Conservation (phyloP, 2,888 invertebrate species). For the Ecliptopera silaceata region DNA sequence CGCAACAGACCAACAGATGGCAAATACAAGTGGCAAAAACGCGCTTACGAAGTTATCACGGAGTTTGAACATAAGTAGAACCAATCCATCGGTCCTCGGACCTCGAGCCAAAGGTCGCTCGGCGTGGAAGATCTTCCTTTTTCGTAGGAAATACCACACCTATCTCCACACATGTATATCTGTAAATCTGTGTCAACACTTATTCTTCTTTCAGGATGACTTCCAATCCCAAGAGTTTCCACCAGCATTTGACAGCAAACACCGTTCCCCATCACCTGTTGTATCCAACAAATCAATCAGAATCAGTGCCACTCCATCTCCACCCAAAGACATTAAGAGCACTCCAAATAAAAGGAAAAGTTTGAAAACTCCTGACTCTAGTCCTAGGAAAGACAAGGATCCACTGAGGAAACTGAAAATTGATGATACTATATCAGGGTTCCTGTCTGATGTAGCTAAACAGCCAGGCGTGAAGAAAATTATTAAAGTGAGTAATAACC, state of each 20-base stretch:
- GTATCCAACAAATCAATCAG: conserved; percentile 45
- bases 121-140: too few species aligned
- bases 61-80: too few species aligned
- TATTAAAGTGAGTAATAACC: conserved; percentile 50
- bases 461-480: conserved; percentile 48
- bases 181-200: too few species aligned
- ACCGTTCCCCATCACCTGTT: conserved; percentile 39
- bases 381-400: conserved; percentile 48
- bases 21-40: too few species aligned
- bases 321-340: conserved; percentile 37
- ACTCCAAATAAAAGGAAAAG: conserved; percentile 36
- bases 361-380: conserved; percentile 46
- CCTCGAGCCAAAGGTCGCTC: too few species aligned
- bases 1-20: too few species aligned
- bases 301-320: conserved; percentile 52
- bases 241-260: conserved; percentile 37
- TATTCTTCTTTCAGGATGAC: conserved; percentile 47
- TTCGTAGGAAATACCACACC: too few species aligned
- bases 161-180: too few species aligned
- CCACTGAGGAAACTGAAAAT: conserved; percentile 55
- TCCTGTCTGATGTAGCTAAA: conserved; percentile 48
- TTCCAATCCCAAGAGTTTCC: conserved; percentile 40
- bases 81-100: too few species aligned
- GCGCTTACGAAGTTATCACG: too few species aligned
- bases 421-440: conserved; percentile 51